Evolutionary conservation across 2,113 vertebrate genomes (phyloP).

Genomic region (Lichenostomus cassidix): DNA sequence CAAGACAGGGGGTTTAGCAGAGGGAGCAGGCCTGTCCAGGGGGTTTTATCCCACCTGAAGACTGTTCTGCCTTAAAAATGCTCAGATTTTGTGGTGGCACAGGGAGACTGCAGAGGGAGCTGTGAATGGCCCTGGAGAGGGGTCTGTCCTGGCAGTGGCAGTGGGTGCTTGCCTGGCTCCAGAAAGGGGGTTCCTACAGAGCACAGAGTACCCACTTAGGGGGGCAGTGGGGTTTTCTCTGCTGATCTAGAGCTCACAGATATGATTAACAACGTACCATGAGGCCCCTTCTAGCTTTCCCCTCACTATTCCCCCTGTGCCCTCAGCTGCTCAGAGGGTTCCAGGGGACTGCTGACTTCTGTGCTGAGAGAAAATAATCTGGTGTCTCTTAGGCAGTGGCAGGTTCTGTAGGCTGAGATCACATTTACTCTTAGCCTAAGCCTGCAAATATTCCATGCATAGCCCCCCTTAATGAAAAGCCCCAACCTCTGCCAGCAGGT

Average conservation of each 20-base stretch:
- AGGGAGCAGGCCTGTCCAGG: neutral
- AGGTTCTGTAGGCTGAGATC: no score
- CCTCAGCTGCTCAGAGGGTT: neutral
- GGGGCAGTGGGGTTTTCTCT: accelerated
- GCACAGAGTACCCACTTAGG: neutral
- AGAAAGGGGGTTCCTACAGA: accelerated
- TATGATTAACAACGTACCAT: neutral
- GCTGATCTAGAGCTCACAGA: neutral
- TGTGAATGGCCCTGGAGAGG: neutral
- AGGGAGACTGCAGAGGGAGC: neutral
- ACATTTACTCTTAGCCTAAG: neutral
- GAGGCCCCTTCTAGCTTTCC: neutral
- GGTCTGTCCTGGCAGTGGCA: accelerated
- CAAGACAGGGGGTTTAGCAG: neutral
- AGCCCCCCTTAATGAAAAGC: neutral
- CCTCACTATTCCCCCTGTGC: neutral
- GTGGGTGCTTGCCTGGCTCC: neutral
- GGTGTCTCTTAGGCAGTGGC: neutral
- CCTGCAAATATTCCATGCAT: neutral
- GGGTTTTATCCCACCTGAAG: accelerated
- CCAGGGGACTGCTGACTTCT: neutral
- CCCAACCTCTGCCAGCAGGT: neutral
- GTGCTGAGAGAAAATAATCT: neutral
- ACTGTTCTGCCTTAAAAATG: neutral
- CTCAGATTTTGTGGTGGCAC: neutral